These are phyloP conservation scores for Tetropium fuscum DNA, from an alignment of 2,888 invertebrate species.

Conservation along the genomic window DNA sequence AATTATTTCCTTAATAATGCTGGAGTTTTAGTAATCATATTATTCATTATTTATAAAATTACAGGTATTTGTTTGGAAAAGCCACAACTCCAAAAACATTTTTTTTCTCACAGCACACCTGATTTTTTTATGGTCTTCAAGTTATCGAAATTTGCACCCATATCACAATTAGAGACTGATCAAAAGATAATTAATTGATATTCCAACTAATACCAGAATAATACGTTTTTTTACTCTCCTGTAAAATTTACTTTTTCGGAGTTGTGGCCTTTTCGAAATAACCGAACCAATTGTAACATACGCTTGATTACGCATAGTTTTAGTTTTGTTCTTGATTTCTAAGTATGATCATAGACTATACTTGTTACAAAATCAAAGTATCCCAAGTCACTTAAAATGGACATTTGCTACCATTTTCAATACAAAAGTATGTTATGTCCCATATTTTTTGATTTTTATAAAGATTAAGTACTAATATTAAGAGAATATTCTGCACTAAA, in stretches of 20 bases:
- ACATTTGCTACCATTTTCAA: slow-evolving; percentile 5
- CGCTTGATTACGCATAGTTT: slow-evolving; percentile 3
- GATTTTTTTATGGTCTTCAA: not conserved
- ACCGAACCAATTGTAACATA: too few species aligned
- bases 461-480: slow-evolving; percentile 3
- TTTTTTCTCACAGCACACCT: slow-evolving; percentile 5
- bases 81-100: slow-evolving; percentile 5
- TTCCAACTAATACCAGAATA: slow-evolving; percentile 12
- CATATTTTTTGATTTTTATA: slow-evolving; percentile 9
- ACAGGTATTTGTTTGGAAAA: slow-evolving; percentile 5
- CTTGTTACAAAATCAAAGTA: slow-evolving; percentile 5
- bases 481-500: slow-evolving; percentile 4
- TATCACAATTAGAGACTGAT: slow-evolving; percentile 6
- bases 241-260: slow-evolving; percentile 13
- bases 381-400: slow-evolving; percentile 6
- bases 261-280: too few species aligned
- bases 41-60: slow-evolving; percentile 1
- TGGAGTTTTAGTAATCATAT: slow-evolving; percentile 3
- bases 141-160: slow-evolving; percentile 9
- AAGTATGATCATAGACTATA: not conserved
- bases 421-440: slow-evolving; percentile 8
- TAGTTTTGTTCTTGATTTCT: slow-evolving; percentile 8
- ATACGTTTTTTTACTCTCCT: slow-evolving; percentile 9
- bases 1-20: slow-evolving; percentile 1
- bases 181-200: slow-evolving; percentile 12